Percentiles rank a stretch among this genome's conserved stretches.
Evolutionary conservation across 2,113 vertebrate species (phyloP).

Genomic region (Trichechus manatus): DNA sequence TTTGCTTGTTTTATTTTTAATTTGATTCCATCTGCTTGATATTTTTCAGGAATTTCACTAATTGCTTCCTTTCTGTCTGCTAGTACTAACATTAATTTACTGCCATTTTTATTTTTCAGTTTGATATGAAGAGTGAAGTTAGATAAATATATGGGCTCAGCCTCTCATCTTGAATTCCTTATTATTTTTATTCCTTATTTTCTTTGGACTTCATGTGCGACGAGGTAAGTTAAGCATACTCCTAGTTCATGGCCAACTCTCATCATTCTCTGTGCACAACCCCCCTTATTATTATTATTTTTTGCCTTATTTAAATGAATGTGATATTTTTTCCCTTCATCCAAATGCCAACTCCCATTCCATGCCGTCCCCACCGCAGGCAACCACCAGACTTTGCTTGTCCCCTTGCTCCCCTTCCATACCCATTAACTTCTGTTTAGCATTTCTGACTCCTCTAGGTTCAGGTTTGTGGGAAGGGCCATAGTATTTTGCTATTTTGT

Average conservation of each 20-base stretch:
- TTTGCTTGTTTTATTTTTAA: conserved; percentile 21
- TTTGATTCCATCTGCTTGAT: conserved; percentile 30
- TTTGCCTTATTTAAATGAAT: background rate
- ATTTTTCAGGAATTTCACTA: background rate
- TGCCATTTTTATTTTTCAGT: conserved; percentile 9
- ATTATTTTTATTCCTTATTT: background rate
- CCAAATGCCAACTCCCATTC: background rate
- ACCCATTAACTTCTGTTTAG: background rate
- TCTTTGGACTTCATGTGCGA: background rate
- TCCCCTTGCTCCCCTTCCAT: background rate
- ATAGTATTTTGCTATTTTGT: background rate
- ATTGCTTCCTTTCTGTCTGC: background rate
- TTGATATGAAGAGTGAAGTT: background rate
- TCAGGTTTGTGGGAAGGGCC: background rate
- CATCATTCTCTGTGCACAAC: background rate
- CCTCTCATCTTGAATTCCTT: background rate
- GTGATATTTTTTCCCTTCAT: background rate
- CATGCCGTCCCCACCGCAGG: too few relatives aligned
- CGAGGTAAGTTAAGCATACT: background rate
- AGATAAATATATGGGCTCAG: background rate
- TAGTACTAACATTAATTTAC: background rate
- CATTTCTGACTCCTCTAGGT: conserved; percentile 7
- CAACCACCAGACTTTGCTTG: background rate
- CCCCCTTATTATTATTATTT: background rate
- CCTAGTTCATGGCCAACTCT: background rate